Conservation (phyloP, 2,113 vertebrate species). For the Scomber scombrus region DNA sequence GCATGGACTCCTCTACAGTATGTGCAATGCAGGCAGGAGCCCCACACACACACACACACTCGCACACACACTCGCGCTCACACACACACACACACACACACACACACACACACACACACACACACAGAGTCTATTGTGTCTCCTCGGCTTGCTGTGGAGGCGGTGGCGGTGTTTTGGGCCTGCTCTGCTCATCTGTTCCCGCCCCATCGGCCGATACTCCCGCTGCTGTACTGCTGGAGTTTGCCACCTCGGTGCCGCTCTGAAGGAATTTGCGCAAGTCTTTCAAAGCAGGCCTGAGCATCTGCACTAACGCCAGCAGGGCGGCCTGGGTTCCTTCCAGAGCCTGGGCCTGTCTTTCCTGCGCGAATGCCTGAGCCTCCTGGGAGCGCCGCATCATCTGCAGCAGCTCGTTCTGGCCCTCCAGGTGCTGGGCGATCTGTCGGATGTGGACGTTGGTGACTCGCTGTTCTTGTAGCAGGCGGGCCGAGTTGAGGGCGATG, state of each 20-base stretch:
- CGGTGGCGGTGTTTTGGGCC: conserved; percentile 56
- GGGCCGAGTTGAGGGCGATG: conserved; percentile 95
- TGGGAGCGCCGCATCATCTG: conserved; percentile 96
- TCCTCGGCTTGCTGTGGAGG: conserved; percentile 62
- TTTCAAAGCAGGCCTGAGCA: conserved; percentile 94
- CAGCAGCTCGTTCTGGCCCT: conserved; percentile 95
- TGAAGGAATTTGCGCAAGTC: conserved; percentile 95
- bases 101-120: conserved; percentile 37
- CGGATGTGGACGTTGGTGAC: conserved; percentile 96
- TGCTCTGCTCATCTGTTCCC: conserved; percentile 55
- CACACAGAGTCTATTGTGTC: conserved; percentile 58
- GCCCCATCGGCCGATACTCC: conserved; percentile 34
- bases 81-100: conserved; percentile 30
- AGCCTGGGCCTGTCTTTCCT: conserved; percentile 96
- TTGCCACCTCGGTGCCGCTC: conserved; percentile 80
- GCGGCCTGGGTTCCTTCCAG: conserved; percentile 96
- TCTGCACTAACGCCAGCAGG: conserved; percentile 93
- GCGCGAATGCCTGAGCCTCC: conserved; percentile 94
- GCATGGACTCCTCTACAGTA: neutral
- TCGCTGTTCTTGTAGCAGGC: conserved; percentile 95
- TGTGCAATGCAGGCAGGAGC: conserved; percentile 6
- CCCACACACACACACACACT: neutral
- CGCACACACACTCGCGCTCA: conserved; percentile 24
- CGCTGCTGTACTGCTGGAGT: conserved; percentile 64
- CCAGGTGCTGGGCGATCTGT: conserved; percentile 96